phyloP scores from a whole-genome alignment of 2,888 invertebrate genomes.

The Cataglyphis livida region DNA sequence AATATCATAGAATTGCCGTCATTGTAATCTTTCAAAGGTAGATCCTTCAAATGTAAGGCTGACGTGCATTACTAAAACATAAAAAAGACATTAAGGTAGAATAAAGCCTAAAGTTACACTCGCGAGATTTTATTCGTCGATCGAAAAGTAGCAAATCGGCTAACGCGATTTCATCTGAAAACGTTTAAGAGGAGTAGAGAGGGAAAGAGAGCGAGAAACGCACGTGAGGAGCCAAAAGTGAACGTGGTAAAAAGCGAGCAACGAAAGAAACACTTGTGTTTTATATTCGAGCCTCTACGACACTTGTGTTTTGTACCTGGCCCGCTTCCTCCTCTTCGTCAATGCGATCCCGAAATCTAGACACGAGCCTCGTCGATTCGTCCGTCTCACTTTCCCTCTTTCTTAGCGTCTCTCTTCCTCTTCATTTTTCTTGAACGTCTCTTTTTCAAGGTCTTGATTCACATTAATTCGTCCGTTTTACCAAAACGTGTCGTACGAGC shows the following conservation, averaged over 20 bases:
- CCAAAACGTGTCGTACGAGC: background rate
- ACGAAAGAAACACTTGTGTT: constrained; percentile 74
- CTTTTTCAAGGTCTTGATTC: constrained; percentile 26
- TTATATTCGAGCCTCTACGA: constrained; percentile 63
- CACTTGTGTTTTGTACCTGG: constrained; percentile 66
- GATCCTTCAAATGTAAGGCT: background rate
- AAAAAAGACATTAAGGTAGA: background rate
- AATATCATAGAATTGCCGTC: background rate
- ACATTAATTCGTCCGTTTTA: background rate
- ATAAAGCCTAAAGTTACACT: background rate
- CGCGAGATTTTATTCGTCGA: background rate
- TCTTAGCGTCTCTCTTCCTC: background rate
- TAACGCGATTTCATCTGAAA: constrained; percentile 30
- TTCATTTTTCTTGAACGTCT: background rate
- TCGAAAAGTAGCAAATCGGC: background rate
- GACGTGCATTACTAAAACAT: background rate
- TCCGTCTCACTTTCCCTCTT: constrained; percentile 19
- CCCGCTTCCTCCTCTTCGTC: constrained; percentile 20
- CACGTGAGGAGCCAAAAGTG: constrained; percentile 2
- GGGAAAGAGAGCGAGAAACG: background rate
- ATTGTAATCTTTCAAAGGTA: background rate
- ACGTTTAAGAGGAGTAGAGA: background rate
- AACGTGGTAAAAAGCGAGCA: constrained; percentile 41
- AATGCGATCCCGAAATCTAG: constrained; percentile 36
- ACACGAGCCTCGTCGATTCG: background rate